Evolutionary conservation across 2,888 invertebrate genomes (phyloP), one percentile per base, ranked within the genome.

Genomic region (Drosophila mimica): DNA sequence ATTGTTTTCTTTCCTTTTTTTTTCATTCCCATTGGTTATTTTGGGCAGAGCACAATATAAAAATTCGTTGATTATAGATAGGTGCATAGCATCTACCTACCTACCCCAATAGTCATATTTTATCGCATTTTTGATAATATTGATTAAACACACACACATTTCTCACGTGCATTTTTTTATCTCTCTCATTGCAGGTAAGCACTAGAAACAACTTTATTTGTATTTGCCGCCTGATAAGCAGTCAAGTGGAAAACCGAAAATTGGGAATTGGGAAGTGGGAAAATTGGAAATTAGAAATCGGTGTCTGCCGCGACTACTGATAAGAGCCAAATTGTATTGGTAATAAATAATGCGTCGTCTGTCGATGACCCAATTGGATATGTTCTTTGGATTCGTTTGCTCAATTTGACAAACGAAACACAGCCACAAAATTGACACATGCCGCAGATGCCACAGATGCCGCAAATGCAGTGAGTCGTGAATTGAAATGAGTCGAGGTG

Each of bases 321-420:
- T 73, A 66, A 60, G 36, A 38, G 46, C 25, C 25, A 25, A 25
- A 25, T 2, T 15, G 53, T n/a, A 31, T 51, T n/a, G 65, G 52
- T 60, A 57, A 73, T 60, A 52, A 75, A 62, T 66, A 48, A 57
- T 25, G 48, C 43, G 61, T 60, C 49, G 68, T 25, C 2, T 2
- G 46, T 46, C 53, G 71, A 51, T 79, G 76, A 80, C 81, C 81
- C 79, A 82, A 36, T 84, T 82, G 74, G 59, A 68, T 63, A 40
- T 51, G 54, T 25, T 46, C 46, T 8, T 46, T 25, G 46, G 15
- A 43, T 43, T 28, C 33, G 70, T 43, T 58, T 64, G 66, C 61
- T 59, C 69, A 66, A 59, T 36, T 76, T 83, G 86, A 79, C 72
- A 70, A 83, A 73, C 79, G 76, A 76, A 81, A 74, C 64, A 68